A percentile compares a stretch with the other conserved stretches of the same genome.
phyloP scores from a whole-genome alignment of 2,797 vertebrate genomes.

The Cygnus olor region DNA sequence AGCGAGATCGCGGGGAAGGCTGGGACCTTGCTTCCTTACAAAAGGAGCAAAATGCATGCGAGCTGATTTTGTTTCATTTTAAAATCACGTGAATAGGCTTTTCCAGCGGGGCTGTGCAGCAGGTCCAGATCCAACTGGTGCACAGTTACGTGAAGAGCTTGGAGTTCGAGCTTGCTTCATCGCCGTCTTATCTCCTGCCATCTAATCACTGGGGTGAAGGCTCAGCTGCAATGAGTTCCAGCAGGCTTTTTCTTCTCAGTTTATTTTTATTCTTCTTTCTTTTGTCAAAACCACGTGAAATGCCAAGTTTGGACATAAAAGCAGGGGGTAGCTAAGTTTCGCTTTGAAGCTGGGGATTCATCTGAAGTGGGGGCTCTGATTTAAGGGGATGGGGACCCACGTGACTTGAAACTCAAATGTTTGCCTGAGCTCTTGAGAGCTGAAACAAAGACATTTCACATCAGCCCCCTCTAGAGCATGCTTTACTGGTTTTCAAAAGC shows the following conservation, averaged over 20 bases:
- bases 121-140: background rate
- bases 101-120: background rate
- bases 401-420: slow-evolving; percentile 29
- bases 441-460: background rate
- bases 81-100: background rate
- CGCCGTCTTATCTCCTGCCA: background rate
- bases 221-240: slow-evolving; percentile 20
- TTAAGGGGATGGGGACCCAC: slow-evolving; percentile 37
- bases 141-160: background rate
- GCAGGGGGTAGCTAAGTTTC: slow-evolving; percentile 10
- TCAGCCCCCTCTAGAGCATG: background rate
- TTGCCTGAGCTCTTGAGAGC: slow-evolving; percentile 42
- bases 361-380: slow-evolving; percentile 14
- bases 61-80: background rate
- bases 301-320: slow-evolving; percentile 59
- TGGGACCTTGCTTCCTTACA: background rate
- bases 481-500: background rate
- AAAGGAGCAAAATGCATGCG: background rate
- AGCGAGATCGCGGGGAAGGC: background rate
- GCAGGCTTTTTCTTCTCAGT: slow-evolving; percentile 26
- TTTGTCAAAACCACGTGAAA: slow-evolving; percentile 41
- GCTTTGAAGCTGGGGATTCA: slow-evolving; percentile 54
- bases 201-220: slow-evolving; percentile 14
- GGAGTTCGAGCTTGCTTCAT: slow-evolving; percentile 24
- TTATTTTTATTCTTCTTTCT: slow-evolving; percentile 59